Conservation (phyloP, 1,140 invertebrate species). For the Neodiprion pinetum region DNA sequence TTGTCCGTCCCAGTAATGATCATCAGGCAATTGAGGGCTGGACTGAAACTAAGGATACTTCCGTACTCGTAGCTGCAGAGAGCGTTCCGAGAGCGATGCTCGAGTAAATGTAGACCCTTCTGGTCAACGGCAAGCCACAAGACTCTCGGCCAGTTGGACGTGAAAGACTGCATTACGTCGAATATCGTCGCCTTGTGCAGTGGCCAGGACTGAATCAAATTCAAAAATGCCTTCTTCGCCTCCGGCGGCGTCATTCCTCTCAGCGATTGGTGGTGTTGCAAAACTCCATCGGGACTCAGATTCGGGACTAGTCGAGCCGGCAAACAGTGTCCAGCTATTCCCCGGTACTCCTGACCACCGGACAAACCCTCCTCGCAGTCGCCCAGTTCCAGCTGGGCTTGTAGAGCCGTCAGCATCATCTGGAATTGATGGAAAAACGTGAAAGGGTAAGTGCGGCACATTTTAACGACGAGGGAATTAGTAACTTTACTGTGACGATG, state of each 20-base stretch:
- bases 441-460: not conserved
- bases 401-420: conserved; percentile 93
- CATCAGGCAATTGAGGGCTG: conserved; percentile 88
- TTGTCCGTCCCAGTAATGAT: conserved; percentile 87
- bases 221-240: conserved; percentile 92
- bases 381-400: conserved; percentile 90
- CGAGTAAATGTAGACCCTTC: conserved; percentile 88
- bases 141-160: conserved; percentile 90
- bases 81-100: conserved; percentile 85
- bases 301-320: conserved; percentile 79
- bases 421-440: conserved; percentile 54
- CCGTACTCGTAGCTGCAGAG: conserved; percentile 90
- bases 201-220: conserved; percentile 92
- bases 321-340: conserved; percentile 81
- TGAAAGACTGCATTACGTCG: conserved; percentile 96
- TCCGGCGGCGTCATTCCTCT: conserved; percentile 84
- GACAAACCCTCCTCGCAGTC: conserved; percentile 73
- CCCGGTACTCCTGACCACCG: conserved; percentile 71
- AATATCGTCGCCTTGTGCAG: conserved; percentile 92
- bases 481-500: no score
- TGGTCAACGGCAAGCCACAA: conserved; percentile 94
- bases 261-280: conserved; percentile 86
- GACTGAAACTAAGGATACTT: conserved; percentile 86
- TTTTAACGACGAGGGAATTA: not conserved
- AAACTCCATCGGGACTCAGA: conserved; percentile 79